phyloP scores from a whole-genome alignment of 2,888 invertebrate species.

The Dynastes hyllus region DNA sequence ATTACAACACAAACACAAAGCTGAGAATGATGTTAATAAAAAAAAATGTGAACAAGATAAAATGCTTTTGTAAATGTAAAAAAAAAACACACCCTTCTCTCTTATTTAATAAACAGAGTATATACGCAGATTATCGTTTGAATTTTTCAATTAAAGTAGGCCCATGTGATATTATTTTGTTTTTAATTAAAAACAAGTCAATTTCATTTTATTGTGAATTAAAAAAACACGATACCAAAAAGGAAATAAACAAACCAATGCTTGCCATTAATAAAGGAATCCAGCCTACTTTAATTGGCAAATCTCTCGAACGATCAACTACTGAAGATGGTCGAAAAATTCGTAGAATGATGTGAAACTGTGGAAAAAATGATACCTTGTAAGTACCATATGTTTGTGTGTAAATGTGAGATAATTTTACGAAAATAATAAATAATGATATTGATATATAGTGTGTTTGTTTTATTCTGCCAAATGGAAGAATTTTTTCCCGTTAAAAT shows the following conservation, averaged over 20 bases:
- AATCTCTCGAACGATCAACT: neutral
- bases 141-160: neutral
- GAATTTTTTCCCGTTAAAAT: neutral
- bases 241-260: slow-evolving; percentile 3
- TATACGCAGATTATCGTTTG: no score
- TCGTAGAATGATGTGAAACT: slow-evolving; percentile 27
- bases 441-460: slow-evolving; percentile 64
- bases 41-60: neutral
- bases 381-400: slow-evolving; percentile 63
- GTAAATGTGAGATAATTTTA: slow-evolving; percentile 70
- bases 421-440: slow-evolving; percentile 66
- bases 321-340: neutral
- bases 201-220: neutral
- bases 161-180: no score
- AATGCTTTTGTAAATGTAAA: neutral
- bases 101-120: no score
- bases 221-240: neutral
- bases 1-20: no score
- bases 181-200: no score
- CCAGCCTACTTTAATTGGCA: neutral
- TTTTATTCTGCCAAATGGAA: neutral
- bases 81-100: no score
- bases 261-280: neutral
- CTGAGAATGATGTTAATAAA: no score
- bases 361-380: slow-evolving; percentile 8